Conservation (phyloP, 2,113 vertebrate species). For the Nesogale talazaci region DNA sequence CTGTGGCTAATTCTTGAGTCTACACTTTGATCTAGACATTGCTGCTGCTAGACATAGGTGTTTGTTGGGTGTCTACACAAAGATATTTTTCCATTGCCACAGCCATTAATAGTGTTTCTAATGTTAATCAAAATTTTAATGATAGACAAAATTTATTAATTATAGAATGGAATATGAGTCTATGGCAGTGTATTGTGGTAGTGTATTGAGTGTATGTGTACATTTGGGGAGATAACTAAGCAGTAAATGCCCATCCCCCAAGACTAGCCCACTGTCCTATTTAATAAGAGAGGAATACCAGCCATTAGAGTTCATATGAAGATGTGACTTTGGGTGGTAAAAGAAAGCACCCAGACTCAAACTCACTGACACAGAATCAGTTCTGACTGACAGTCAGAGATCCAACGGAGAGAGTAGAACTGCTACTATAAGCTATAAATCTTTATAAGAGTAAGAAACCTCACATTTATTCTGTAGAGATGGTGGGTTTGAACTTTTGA, state of each 20-base stretch:
- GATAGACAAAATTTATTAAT: background rate
- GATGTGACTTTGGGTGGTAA: background rate
- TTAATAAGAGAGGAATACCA: conserved; percentile 12
- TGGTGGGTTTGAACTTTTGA: no score
- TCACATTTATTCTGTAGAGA: no score
- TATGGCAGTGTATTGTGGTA: no score
- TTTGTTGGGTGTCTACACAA: background rate
- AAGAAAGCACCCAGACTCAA: background rate
- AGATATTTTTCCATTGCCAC: background rate
- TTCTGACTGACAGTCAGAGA: no score
- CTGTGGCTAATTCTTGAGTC: background rate
- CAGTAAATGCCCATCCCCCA: background rate
- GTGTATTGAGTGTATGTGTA: no score
- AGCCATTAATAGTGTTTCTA: conserved; percentile 20
- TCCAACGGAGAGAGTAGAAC: no score
- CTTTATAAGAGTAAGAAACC: no score
- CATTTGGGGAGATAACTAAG: no score
- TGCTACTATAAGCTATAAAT: no score
- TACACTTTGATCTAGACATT: background rate
- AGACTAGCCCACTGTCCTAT: background rate
- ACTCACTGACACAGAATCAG: no score
- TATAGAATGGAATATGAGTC: background rate
- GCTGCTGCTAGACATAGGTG: background rate
- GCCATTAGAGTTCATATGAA: background rate
- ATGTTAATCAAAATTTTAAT: background rate